Base-by-base conservation (phyloP, 2,797 vertebrate genomes). In the Acestrorhynchus altus region DNA sequence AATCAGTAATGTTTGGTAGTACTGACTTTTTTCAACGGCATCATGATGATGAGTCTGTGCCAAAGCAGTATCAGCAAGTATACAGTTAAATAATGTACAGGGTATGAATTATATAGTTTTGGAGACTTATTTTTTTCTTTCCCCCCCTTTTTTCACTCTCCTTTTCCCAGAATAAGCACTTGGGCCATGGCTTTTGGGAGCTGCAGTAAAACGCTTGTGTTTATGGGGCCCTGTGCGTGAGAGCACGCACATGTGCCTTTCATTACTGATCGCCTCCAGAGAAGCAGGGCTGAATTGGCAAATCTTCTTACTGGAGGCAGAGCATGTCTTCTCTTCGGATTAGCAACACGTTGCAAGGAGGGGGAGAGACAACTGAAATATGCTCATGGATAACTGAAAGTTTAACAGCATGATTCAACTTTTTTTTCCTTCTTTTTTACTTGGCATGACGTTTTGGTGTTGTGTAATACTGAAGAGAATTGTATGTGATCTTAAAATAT, bases 181-280 rank as follows among this genome's bases (percentile, higher is more conserved):
- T 28, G 15, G 52, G 72, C 39, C 26, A n/a, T 73, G 77, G 31
- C 64, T 73, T 60, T 42, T 67, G 54, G 31, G 77, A 72, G 69
- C 68, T 80, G 73, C 82, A 77, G 72, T 78, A 69, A 83, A 85
- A 84, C 1, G 73, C 64, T 68, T 52, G 42, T 63, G 86, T 86
- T 86, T 79, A 82, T 84, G 83, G 78, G 76, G 76, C 66, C 77
- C 83, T 90, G 87, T 93, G 90, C 49, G 84, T 91, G 90, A 93
- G 91, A 93, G 92, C 79, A 75, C 82, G 64, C 91, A 89, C 91
- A 92, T 94, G 88, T 94, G 93, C 86, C 81, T 94, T 94, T 95
- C 90, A 94, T 96, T 95, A 94, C 92, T 89, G 88, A 46, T 93
- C 90, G 91, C 94, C 89, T 89, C 90, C 88, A 92, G 93, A 95